Base-by-base conservation (phyloP, 1,140 invertebrate species). In the Drosophila seguyi region DNA sequence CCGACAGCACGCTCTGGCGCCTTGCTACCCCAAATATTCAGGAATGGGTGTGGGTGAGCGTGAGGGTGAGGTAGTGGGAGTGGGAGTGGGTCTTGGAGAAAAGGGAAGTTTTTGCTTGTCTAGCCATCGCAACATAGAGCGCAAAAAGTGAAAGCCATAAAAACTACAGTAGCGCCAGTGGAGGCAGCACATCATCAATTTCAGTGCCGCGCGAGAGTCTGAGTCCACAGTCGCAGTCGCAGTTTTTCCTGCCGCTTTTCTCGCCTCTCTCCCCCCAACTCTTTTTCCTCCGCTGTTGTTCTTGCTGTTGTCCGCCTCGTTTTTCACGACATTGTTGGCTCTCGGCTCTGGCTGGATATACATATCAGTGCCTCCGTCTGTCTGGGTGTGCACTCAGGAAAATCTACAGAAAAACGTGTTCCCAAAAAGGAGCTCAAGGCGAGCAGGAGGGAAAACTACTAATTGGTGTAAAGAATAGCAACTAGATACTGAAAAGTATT, bases 111-210 rank as follows among this genome's bases (percentile, higher is more conserved):
- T 87, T 84, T 87, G 76, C 72, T 63, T 87, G 84, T 87, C 84
- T 87, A 82, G 84, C 83, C 76, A 82, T 55, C 20, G 77, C 86
- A 80, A 75, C 65, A 75, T 74, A 42, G 57, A 75, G 80, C 68
- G 42, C 74, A 81, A 87, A 86, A 87, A 87, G 84, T 87, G 84
- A 87, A 87, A 87, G 84, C 84, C 79, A 82, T 77, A 87, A 87
- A 87, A 87, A 87, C 84, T 87, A 86, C 68, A 74, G 47, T 81
- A 85, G 72, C 75, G 73, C 63, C 66, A 72, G 36, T 57, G 36
- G 42, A 45, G 55, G 60, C 69, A 80, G 56, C 60, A 71, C 85
- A 88, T 87, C 84, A 87, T 87, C 84, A 87, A 87, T 87, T 87
- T 88, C 84, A 84, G 80, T 87, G 84, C 82, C 84, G 84, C 80